These are phyloP conservation scores for Campodea augens DNA, from an alignment of 1,140 invertebrate genomes.

Conservation along the genomic window DNA sequence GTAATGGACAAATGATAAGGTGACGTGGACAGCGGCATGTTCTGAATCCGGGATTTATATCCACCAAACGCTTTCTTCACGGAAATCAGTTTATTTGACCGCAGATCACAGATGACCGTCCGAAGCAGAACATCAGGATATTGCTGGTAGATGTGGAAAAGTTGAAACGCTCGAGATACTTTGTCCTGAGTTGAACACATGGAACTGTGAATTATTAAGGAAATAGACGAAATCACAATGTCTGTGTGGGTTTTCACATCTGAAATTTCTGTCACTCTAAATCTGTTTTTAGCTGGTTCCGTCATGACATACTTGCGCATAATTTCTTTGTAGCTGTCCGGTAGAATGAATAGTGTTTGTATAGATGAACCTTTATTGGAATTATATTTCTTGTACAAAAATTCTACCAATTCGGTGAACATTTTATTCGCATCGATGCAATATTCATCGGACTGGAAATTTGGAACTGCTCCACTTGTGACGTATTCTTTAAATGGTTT, in stretches of 20 bases:
- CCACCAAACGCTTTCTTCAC: slow-evolving; percentile 27
- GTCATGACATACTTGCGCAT: slow-evolving; percentile 13
- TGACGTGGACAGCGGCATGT: slow-evolving; percentile 31
- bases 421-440: slow-evolving; percentile 10
- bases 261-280: slow-evolving; percentile 10
- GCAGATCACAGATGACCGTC: slow-evolving; percentile 34
- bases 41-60: no score
- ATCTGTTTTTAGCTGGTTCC: slow-evolving; percentile 6
- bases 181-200: slow-evolving; percentile 38
- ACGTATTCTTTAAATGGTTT: not conserved
- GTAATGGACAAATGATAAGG: slow-evolving; percentile 31
- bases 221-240: slow-evolving; percentile 15
- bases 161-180: slow-evolving; percentile 36
- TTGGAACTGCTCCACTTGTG: slow-evolving; percentile 2
- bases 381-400: slow-evolving; percentile 15
- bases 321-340: slow-evolving; percentile 9
- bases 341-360: slow-evolving; percentile 11
- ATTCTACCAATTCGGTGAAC: slow-evolving; percentile 14
- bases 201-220: slow-evolving; percentile 28
- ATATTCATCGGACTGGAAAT: not conserved
- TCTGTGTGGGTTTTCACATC: slow-evolving; percentile 20
- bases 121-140: slow-evolving; percentile 40
- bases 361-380: not conserved
- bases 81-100: slow-evolving; percentile 34
- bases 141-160: slow-evolving; percentile 49